Evolutionary conservation across 2,888 invertebrate genomes (phyloP).

Genomic region (Dasypolia templi): DNA sequence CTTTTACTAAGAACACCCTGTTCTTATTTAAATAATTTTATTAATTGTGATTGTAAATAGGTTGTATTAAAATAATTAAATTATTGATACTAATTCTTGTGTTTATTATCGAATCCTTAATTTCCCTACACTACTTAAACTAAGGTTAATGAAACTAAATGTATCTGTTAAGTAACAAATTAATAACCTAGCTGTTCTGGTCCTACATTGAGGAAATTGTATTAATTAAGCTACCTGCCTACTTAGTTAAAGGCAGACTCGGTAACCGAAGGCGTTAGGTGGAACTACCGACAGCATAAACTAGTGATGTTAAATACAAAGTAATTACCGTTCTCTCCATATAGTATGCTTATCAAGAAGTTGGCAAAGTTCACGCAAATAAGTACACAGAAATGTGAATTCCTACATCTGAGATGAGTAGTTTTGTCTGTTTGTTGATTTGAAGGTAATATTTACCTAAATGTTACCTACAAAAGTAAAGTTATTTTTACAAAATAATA

Average conservation of each 20-base stretch:
- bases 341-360: slow-evolving; percentile 18
- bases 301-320: slow-evolving; percentile 6
- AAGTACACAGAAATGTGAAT: background rate
- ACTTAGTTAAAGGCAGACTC: background rate
- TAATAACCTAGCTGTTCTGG: background rate
- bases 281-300: background rate
- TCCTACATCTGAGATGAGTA: too few species aligned
- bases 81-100: background rate
- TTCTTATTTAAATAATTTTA: background rate
- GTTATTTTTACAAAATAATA: too few species aligned
- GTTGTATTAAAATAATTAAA: slow-evolving; percentile 2
- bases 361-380: slow-evolving; percentile 12
- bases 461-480: too few species aligned
- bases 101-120: slow-evolving; percentile 1
- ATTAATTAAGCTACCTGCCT: background rate
- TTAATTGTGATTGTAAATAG: slow-evolving; percentile 26
- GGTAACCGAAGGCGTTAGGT: background rate
- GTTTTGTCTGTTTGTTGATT: slow-evolving; percentile 2
- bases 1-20: too few species aligned
- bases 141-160: background rate
- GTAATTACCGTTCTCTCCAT: background rate
- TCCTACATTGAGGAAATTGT: background rate
- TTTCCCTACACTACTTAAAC: background rate
- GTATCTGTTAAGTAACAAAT: background rate
- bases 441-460: too few species aligned